Evolutionary conservation across 2,888 invertebrate genomes (phyloP), one percentile per base, ranked within the genome.

Genomic region (Watsonalla binaria): DNA sequence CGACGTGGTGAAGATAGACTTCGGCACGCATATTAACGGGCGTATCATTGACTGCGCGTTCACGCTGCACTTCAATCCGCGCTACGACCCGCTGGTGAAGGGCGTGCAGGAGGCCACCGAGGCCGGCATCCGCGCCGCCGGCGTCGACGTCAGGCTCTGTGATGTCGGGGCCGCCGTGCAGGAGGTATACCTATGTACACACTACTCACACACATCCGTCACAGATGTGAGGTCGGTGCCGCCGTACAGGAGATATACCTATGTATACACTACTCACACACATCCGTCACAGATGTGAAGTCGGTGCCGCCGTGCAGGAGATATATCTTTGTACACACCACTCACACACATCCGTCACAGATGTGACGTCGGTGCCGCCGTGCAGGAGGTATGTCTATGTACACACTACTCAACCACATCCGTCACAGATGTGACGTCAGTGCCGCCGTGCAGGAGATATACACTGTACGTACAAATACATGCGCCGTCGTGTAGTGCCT

Each of bases 41-140:
- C 94, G 98, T 54, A 99, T 99, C 63, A 99, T 99, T 62, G 99
- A 99, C 89, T 99, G 99, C 84, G 99, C 99, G 15, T 99, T 99
- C 86, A 99, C 99, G 2, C 86, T 99, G 72, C 94, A 98, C 54
- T 99, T 99, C 88, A 98, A 99, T 90, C 96, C 97, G 2, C 98
- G 97, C 75, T 99, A 98, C 84, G 99, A 99, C 78, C 95, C 95
- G 60, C 90, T 99, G 48, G 93, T 98, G 56, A 96, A 98, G 78
- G 99, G 99, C 6, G 99, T 99, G 0, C 94, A 97, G 69, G 99
- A 98, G 81, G 99, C 99, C 5, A 99, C 99, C 0, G 99, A 99
- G 78, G 99, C 99, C 4, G 99, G 99, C 35, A 99, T 99, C 66
- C 95, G 93, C 85, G 96, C 95, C 59, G 95, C 97, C 0, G 99